These are phyloP conservation scores for Herminia tarsipennalis DNA, from an alignment of 2,888 invertebrate genomes.

Conservation along the genomic window DNA sequence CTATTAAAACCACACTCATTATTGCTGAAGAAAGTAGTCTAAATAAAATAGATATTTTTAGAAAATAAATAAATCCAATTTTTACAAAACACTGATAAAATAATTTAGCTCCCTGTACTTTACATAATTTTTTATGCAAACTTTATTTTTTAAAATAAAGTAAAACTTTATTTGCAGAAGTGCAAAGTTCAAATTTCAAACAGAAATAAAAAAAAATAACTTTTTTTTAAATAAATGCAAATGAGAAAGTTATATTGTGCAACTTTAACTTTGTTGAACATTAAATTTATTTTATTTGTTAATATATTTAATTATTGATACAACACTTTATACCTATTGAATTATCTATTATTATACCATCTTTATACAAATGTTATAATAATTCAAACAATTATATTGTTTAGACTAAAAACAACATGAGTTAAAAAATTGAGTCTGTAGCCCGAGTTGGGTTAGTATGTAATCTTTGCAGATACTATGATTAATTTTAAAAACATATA, in stretches of 20 bases:
- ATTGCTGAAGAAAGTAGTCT: slow-evolving; percentile 17
- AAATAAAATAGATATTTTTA: slow-evolving; percentile 1
- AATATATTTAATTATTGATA: slow-evolving; percentile 9
- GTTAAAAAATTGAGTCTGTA: no score
- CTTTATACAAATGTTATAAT: slow-evolving; percentile 6
- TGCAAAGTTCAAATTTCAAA: background rate
- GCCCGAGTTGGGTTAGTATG: no score
- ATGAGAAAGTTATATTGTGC: slow-evolving; percentile 23
- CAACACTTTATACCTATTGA: slow-evolving; percentile 28
- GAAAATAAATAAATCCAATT: slow-evolving; percentile 4
- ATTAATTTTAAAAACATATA: background rate
- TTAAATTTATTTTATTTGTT: background rate
- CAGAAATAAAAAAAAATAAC: background rate
- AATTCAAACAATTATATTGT: slow-evolving; percentile 7
- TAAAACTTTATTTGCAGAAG: no score
- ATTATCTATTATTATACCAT: slow-evolving; percentile 14
- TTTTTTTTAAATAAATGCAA: background rate
- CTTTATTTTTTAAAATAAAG: no score
- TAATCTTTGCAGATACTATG: no score
- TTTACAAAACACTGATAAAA: background rate
- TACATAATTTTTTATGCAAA: no score
- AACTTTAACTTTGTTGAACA: slow-evolving; percentile 6
- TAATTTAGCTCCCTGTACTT: slow-evolving; percentile 22
- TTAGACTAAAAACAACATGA: no score
- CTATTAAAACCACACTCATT: slow-evolving; percentile 16